These are phyloP conservation scores for Platyrinchus mystaceus DNA, from an alignment of 2,797 vertebrate species.

Conservation along the genomic window DNA sequence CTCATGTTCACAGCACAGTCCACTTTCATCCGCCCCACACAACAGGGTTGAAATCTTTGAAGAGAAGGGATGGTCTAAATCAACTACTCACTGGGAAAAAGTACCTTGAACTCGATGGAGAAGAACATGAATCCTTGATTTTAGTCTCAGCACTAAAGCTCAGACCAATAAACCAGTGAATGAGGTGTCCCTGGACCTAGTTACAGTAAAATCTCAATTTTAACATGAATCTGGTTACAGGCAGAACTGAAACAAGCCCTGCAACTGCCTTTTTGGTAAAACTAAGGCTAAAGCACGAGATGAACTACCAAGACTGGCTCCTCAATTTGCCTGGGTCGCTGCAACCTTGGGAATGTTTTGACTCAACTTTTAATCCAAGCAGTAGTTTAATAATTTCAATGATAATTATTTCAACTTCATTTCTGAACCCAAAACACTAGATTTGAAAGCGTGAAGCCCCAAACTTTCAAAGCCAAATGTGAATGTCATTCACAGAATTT, in stretches of 20 bases:
- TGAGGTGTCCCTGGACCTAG: background rate
- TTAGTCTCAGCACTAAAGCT: background rate
- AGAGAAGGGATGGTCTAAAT: background rate
- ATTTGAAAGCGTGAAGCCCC: background rate
- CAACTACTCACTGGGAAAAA: background rate
- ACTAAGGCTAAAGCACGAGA: background rate
- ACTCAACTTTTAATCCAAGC: background rate
- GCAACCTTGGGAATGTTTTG: background rate
- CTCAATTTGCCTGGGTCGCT: rapidly evolving
- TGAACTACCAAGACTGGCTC: background rate
- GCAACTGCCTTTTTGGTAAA: background rate
- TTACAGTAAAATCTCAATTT: background rate
- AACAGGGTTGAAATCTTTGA: background rate
- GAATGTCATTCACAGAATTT: too few species aligned
- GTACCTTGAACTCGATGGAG: background rate
- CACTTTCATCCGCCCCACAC: background rate
- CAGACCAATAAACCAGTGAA: too few species aligned
- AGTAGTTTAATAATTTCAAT: too few species aligned
- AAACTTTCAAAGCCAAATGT: background rate
- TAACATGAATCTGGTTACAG: rapidly evolving
- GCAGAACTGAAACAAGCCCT: background rate
- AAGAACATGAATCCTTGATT: background rate
- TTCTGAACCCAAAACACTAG: background rate
- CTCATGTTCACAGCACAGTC: background rate
- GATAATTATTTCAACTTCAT: background rate